Evolutionary conservation across 1,140 invertebrate species (phyloP).

Genomic region (Eupeodes corollae): DNA sequence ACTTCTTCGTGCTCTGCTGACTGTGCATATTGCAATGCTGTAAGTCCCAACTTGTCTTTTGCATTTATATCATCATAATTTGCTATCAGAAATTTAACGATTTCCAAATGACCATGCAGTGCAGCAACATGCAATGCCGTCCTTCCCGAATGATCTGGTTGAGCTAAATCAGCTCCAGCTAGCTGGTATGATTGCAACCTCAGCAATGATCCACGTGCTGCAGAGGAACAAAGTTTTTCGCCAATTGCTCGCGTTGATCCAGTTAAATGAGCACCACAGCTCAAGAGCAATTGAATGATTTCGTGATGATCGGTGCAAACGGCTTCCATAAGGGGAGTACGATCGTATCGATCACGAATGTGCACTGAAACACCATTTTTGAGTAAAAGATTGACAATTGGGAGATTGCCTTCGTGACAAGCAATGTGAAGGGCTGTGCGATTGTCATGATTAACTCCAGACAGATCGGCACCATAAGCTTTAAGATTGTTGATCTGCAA

Average conservation of each 20-base stretch:
- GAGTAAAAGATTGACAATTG: slow-evolving; percentile 62
- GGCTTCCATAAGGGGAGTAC: slow-evolving; percentile 51
- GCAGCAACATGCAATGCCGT: slow-evolving; percentile 50
- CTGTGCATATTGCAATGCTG: slow-evolving; percentile 40
- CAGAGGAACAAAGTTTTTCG: slow-evolving; percentile 49
- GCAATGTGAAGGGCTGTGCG: slow-evolving; percentile 75
- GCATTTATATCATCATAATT: slow-evolving; percentile 27
- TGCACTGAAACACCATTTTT: slow-evolving; percentile 78
- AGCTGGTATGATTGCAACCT: slow-evolving; percentile 46
- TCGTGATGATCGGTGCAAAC: slow-evolving; percentile 49
- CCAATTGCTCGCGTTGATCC: slow-evolving; percentile 41
- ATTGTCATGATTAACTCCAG: slow-evolving; percentile 62
- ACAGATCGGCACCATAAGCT: slow-evolving; percentile 59
- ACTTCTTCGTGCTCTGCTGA: slow-evolving; percentile 23
- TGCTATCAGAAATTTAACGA: slow-evolving; percentile 38
- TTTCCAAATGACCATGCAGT: slow-evolving; percentile 36
- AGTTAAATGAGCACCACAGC: slow-evolving; percentile 53
- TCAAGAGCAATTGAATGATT: slow-evolving; percentile 47
- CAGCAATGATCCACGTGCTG: slow-evolving; percentile 43
- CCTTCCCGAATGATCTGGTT: slow-evolving; percentile 45
- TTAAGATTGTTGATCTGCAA: slow-evolving; percentile 35
- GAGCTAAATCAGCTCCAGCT: slow-evolving; percentile 53
- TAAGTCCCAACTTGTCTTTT: slow-evolving; percentile 40
- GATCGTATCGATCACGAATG: slow-evolving; percentile 41
- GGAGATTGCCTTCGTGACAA: slow-evolving; percentile 54